These are phyloP conservation scores for Notothenia coriiceps DNA, from an alignment of 2,113 vertebrate species.

Conservation along the genomic window DNA sequence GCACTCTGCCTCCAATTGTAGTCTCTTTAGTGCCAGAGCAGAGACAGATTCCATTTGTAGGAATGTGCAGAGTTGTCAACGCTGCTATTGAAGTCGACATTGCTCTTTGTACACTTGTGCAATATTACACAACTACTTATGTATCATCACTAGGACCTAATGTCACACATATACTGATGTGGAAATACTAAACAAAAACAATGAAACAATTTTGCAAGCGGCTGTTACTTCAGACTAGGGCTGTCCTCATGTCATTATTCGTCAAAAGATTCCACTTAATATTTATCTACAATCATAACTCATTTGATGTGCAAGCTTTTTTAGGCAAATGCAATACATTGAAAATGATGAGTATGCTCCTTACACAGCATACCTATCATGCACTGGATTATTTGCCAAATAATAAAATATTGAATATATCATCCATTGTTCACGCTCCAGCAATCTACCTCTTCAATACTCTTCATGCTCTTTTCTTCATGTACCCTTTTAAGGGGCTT, in stretches of 20 bases:
- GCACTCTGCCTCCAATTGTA: conserved; percentile 13
- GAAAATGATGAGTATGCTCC: too few relatives aligned
- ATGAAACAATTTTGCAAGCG: background rate
- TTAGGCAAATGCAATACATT: too few relatives aligned
- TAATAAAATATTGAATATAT: too few relatives aligned
- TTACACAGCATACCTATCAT: too few relatives aligned
- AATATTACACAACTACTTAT: conserved; percentile 1
- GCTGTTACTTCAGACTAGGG: background rate
- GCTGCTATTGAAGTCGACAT: conserved; percentile 18
- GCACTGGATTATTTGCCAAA: too few relatives aligned
- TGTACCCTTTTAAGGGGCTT: too few relatives aligned
- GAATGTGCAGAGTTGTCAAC: conserved; percentile 15
- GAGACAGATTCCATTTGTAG: conserved; percentile 15
- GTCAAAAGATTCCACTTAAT: too few relatives aligned
- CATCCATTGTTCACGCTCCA: background rate
- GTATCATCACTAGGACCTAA: background rate
- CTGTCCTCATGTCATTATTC: too few relatives aligned
- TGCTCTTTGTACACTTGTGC: background rate
- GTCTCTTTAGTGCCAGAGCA: background rate
- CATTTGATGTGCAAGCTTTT: too few relatives aligned
- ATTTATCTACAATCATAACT: too few relatives aligned
- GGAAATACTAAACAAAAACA: conserved; percentile 3
- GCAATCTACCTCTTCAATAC: background rate
- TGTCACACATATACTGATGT: conserved; percentile 7
- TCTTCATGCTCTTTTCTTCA: background rate